Evolutionary conservation across 1,140 invertebrate species (phyloP).

Genomic region (Penaeus chinensis): DNA sequence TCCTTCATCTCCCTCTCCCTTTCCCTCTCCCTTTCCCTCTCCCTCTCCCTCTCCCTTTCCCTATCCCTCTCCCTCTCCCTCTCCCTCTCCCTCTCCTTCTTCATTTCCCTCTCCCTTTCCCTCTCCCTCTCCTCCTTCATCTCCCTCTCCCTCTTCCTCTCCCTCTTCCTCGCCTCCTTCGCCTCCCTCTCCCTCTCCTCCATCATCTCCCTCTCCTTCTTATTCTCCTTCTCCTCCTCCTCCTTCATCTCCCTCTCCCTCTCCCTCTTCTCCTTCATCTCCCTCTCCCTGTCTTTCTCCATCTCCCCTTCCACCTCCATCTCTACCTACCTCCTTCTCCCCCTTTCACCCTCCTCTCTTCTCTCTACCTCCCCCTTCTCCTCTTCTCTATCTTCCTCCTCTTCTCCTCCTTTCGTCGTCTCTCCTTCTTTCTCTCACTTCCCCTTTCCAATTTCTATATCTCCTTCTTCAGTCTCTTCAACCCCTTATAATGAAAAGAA

Average conservation of each 20-base stretch:
- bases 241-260: no score
- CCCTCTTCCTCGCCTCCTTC: not conserved
- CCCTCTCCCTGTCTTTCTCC: conserved; percentile 3
- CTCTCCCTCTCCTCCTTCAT: no score
- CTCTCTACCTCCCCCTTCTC: not conserved
- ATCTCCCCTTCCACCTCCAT: not conserved
- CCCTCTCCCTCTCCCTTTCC: no score
- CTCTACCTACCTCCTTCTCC: not conserved
- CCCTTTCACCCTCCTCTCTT: not conserved
- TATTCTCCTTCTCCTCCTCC: not conserved
- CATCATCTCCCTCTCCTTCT: not conserved
- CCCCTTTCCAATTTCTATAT: conserved; percentile 1
- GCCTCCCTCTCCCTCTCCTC: conserved; percentile 18
- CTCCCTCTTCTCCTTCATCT: not conserved
- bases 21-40: no score
- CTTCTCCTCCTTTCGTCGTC: not conserved
- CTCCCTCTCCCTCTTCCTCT: no score
- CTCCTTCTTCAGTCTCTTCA: conserved; percentile 8
- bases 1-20: no score
- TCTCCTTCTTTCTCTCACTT: not conserved
- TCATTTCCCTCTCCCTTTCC: no score
- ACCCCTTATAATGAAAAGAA: not conserved
- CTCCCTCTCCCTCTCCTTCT: no score
- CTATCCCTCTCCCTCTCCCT: no score
- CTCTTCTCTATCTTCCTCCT: not conserved